Evolutionary conservation across 2,888 invertebrate genomes (phyloP).

Genomic region (Ischnura elegans): DNA sequence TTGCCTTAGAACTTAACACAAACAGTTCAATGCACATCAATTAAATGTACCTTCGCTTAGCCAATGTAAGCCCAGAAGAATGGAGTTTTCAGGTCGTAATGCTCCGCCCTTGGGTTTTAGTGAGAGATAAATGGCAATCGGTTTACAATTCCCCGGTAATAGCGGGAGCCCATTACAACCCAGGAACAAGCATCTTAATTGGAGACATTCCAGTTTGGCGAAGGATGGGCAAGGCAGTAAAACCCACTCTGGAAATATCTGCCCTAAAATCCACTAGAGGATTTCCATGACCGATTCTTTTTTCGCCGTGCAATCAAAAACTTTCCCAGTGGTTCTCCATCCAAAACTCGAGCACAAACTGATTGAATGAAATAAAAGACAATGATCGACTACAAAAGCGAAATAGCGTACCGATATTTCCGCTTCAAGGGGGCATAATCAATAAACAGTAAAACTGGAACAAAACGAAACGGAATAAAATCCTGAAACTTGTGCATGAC

Average conservation of each 20-base stretch:
- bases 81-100: neutral
- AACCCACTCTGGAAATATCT: neutral
- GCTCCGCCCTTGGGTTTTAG: neutral
- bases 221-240: neutral
- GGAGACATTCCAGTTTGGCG: neutral
- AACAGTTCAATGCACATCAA: neutral
- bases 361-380: neutral
- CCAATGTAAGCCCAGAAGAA: neutral
- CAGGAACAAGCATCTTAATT: neutral
- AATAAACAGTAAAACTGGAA: neutral
- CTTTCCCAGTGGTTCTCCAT: neutral
- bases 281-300: neutral
- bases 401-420: no score
- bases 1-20: no score
- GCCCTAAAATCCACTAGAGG: neutral
- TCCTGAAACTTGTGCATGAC: no score
- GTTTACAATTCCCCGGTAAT: neutral
- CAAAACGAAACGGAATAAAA: neutral
- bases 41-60: neutral
- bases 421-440: neutral
- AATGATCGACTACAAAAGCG: neutral
- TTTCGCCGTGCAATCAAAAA: neutral
- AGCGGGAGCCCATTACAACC: neutral
- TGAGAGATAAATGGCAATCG: neutral
- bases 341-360: neutral